Base-by-base conservation (phyloP, 30 jellyfish, hydroid and myxozoan genomes). In the Aurelia aurita complex sp. Pacific region DNA sequence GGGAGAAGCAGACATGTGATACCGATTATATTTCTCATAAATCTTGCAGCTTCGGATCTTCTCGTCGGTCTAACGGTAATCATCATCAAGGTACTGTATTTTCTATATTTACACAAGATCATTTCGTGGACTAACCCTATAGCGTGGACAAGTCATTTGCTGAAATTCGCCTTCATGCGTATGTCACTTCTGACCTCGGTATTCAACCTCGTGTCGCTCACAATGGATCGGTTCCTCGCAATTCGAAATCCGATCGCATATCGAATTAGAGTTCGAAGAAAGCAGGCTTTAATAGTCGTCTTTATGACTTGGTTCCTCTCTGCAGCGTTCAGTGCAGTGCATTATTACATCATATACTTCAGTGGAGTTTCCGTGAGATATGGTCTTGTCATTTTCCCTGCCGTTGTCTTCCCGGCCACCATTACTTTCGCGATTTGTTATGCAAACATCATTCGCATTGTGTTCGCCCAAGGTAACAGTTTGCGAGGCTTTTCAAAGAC, bases 211-310 rank as follows among this genome's bases (percentile, higher is more conserved):
- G 40, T 77, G n/a, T 74, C 88, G 2, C 55, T 85, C 23, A 64
- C 94, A n/a, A 6, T 85, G n/a, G 94, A 85, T 67, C 81, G 94
- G 3, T 43, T 71, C 4, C 52, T 73, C 46, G 94, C 94, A 0
- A 65, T 85, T 50, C 80, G 77, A 46, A 50, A 10, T 51, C 94
- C 94, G 2, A 33, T 85, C 23, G 73, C 71, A 63, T 85, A 85
- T 38, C 94, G 81, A 51, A 55, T 61, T 54, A n/a, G n/a, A 61
- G 64, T 35, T 3, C 17, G 51, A 17, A 73, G 66, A 14, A 32
- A 38, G 59, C 36, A 32, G 14, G 79, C 74, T n/a, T 32, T 85
- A 3, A 2, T 29, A 19, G 16, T 87, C 63, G 88, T 73, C 29
- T 71, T 59, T 6, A n/a, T 59, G n/a, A 75, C 73, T 3, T 85